Base-by-base conservation (phyloP, 1,140 invertebrate species). In the Lucilia cuprina region DNA sequence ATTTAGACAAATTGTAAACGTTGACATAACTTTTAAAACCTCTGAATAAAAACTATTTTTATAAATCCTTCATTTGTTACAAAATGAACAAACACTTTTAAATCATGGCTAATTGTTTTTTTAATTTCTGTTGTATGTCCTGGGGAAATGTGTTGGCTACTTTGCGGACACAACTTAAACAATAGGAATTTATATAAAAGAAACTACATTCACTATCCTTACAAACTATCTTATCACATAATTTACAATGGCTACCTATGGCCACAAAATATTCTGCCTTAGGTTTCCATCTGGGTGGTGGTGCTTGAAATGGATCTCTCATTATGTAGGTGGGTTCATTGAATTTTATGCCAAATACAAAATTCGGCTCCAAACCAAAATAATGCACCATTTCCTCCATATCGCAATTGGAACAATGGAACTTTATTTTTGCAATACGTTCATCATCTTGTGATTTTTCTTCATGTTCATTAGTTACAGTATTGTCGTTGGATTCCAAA, bases 261-360 rank as follows among this genome's bases (percentile, higher is more conserved):
- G 96, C 92, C 34, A 96, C 89, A 87, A 96, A 93, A 83, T 91
- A 92, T 91, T 96, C 94, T 47, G 93, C 94, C 89, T 93, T 94
- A 4, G 92, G 91, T 74, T 89, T 86, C 87, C 88, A 86, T 14
- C 86, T 85, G 1, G 86, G 83, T 85, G 93, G 93, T 19, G 93
- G 92, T 1, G 94, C 91, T 87, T 93, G 93, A 88, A 97, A 97
- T 5, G 96, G 96, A 92, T 97, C 96, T 88, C 95, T 95, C 93
- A 96, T 96, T 0, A 97, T 90, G 90, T 95, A 98, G 85, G 93
- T 94, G 13, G 96, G 93, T 90, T 96, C 95, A 75, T 92, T 91
- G 85, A 96, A 94, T 84, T 89, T 87, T 10, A 95, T 89, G 55
- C 92, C 93, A 85, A 93, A 93, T 14, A 94, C 93, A 88, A 96